phyloP scores from a whole-genome alignment of 2,797 vertebrate species.

The Rhinogobio ventralis region DNA sequence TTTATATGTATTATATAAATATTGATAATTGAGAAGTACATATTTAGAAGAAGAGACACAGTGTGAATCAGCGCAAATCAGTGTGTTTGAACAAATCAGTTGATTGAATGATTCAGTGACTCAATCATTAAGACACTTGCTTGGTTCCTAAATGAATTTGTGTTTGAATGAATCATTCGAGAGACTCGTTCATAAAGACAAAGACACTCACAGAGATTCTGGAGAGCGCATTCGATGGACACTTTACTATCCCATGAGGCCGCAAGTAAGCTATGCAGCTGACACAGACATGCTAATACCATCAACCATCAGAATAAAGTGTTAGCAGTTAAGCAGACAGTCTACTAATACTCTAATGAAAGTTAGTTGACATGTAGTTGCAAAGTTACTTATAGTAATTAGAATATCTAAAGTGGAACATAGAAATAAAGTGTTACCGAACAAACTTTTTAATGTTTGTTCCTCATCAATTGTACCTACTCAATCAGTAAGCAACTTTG shows the following conservation, averaged over 20 bases:
- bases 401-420: background rate
- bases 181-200: background rate
- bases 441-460: background rate
- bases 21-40: too few species aligned
- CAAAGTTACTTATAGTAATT: background rate
- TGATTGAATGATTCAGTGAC: too few species aligned
- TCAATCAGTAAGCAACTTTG: background rate
- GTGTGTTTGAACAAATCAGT: too few species aligned
- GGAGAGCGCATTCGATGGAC: background rate
- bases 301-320: too few species aligned
- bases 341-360: too few species aligned
- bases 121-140: background rate
- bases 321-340: too few species aligned
- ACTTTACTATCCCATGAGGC: background rate
- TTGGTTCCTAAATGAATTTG: background rate
- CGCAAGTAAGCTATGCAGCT: background rate
- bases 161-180: background rate
- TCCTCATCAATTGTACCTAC: background rate
- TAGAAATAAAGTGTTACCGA: background rate
- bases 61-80: too few species aligned
- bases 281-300: too few species aligned
- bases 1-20: too few species aligned
- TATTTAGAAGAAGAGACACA: background rate
- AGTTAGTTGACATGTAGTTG: too few species aligned
- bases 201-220: background rate